Evolutionary conservation across 2,797 vertebrate species (phyloP), one percentile per base, ranked within the genome.

Genomic region (Varecia variegata): DNA sequence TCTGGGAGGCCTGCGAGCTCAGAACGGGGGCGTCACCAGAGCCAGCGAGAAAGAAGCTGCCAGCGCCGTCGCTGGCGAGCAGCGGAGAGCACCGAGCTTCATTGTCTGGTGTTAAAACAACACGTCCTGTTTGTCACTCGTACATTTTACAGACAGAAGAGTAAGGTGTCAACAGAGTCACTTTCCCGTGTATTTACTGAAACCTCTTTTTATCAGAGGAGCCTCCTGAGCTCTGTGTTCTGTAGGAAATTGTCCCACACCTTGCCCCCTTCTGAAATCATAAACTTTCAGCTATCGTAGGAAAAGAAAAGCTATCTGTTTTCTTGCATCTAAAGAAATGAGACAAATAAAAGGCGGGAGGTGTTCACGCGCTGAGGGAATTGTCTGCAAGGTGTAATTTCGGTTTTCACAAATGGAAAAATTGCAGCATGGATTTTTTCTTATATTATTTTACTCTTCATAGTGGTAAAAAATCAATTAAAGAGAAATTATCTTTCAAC

Each of bases 401-500:
- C 35, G 4, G 54, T 89, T 96, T 95, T 96, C 80, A 17, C 92
- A 97, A 97, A 96, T 95, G 90, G 93, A 97, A 96, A 97, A 96
- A 96, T 84, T 90, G 84, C 86, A 89, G 84, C 88, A 25, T 60
- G 68, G 88, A 91, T 79, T 94, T 96, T 96, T 96, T 77, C 74
- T 96, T 85, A 50, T 76, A 84, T 95, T 96, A 89, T 93, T 96
- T 97, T 83, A 96, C 86, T 83, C 83, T 94, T 95, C 62, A 9
- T 62, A 43, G 90, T 94, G 97, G 87, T 76, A 87, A 79, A 95
- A 97, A 97, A 97, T 93, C 95, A 96, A 97, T 97, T 97, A 97
- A 94, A 87, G 95, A 91, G 74, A 93, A 96, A 96, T 95, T 91
- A 95, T 96, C 95, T 91, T 88, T 89, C 85, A 58, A 4, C 67